phyloP scores from a whole-genome alignment of 2,113 vertebrate genomes.

The Halcyon senegalensis region DNA sequence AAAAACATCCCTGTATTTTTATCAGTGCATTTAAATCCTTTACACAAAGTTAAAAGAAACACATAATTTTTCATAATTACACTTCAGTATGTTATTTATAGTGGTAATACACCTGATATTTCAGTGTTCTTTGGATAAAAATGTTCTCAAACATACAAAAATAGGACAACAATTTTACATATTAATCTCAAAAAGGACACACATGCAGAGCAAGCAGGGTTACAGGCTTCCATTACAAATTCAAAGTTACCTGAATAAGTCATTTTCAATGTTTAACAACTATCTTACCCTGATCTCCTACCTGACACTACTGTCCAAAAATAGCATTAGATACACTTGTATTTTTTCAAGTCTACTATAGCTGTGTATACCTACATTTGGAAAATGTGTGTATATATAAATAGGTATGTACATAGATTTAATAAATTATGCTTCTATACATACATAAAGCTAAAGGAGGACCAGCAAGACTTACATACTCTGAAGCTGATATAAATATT shows the following conservation, averaged over 20 bases:
- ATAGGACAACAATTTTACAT: rapidly evolving
- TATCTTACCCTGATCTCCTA: neutral
- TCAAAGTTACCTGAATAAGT: neutral
- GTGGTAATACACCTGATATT: neutral
- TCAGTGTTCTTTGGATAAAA: neutral
- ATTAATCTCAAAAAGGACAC: neutral
- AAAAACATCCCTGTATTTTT: neutral
- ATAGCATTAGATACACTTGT: neutral
- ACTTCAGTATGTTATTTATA: neutral
- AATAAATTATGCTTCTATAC: neutral
- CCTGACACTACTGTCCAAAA: neutral
- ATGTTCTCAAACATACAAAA: neutral
- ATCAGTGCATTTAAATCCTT: neutral
- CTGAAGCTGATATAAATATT: neutral
- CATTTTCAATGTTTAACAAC: neutral
- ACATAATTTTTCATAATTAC: neutral
- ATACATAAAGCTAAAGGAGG: neutral
- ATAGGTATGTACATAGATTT: neutral
- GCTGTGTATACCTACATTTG: neutral
- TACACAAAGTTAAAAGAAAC: neutral
- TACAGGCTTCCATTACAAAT: neutral
- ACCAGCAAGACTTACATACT: neutral
- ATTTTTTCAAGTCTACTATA: neutral
- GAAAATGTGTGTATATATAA: neutral
- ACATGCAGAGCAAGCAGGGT: neutral